Evolutionary conservation across 2,797 vertebrate species (phyloP).

Genomic region (Sebastes elongatus): DNA sequence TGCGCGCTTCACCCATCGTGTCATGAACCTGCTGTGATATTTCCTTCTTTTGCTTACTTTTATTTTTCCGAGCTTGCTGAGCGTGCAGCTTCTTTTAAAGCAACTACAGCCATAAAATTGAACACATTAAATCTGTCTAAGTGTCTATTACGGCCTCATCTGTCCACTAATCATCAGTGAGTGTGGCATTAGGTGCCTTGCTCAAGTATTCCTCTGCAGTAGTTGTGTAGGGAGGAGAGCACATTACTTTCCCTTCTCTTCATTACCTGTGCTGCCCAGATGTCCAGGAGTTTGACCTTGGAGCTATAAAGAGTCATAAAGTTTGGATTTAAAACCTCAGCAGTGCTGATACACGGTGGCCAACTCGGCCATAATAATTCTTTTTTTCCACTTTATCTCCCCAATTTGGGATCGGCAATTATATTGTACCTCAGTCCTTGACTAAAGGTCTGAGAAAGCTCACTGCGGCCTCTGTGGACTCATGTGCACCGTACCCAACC

Average conservation of each 20-base stretch:
- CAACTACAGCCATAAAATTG: conserved; percentile 22
- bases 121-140: conserved; percentile 43
- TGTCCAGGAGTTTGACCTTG: conserved; percentile 47
- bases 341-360: not conserved
- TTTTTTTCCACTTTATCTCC: not conserved
- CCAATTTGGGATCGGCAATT: conserved; percentile 7
- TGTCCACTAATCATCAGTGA: conserved; percentile 37
- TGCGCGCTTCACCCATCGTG: not conserved
- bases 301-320: conserved; percentile 31
- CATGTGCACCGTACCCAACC: not conserved
- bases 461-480: not conserved
- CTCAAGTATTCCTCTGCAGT: conserved; percentile 19
- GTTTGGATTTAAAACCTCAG: conserved; percentile 46
- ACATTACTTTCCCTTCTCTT: conserved; percentile 6
- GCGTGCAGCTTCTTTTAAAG: conserved; percentile 17
- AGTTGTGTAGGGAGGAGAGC: not conserved
- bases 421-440: conserved; percentile 2
- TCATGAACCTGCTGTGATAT: conserved; percentile 20
- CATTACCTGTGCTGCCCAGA: conserved; percentile 1
- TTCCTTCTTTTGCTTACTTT: conserved; percentile 17
- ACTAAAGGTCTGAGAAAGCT: not conserved
- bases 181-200: conserved; percentile 8
- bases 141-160: conserved; percentile 37
- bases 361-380: not conserved
- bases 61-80: conserved; percentile 27